Conservation (phyloP, 2,113 vertebrate species). For the Sorex fumeus region DNA sequence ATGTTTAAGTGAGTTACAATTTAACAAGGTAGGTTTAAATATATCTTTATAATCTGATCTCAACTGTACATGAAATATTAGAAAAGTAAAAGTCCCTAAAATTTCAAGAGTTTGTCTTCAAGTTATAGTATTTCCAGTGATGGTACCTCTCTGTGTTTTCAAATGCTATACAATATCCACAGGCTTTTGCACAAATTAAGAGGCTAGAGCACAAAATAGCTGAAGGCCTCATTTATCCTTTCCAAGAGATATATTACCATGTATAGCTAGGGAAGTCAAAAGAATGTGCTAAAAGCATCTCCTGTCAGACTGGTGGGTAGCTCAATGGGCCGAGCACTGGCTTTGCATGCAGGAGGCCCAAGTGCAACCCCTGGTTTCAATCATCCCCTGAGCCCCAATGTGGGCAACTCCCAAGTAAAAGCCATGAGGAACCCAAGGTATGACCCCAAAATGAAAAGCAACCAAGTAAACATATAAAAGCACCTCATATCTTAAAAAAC, state of each 20-base stretch:
- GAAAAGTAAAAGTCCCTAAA: neutral
- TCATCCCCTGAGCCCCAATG: too few species aligned
- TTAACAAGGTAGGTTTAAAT: slow-evolving; percentile 17
- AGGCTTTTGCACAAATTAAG: neutral
- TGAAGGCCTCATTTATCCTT: neutral
- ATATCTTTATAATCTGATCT: neutral
- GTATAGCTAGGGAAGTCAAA: neutral
- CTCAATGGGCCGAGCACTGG: too few species aligned
- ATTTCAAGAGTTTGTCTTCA: neutral
- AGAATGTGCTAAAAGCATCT: too few species aligned
- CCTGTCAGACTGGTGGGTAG: too few species aligned
- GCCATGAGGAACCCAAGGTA: too few species aligned
- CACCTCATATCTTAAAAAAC: neutral
- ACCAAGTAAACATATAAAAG: neutral
- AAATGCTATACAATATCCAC: neutral
- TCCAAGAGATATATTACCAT: neutral
- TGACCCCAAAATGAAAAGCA: too few species aligned
- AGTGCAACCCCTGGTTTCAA: too few species aligned
- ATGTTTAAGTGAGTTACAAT: neutral
- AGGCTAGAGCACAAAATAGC: slow-evolving; percentile 18
- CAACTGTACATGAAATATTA: neutral
- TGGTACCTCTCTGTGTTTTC: neutral
- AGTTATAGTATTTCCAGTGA: neutral
- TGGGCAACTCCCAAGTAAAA: too few species aligned
- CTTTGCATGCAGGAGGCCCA: too few species aligned